phyloP scores from a whole-genome alignment of 1,140 invertebrate species.

The Pseudomyrmex gracilis region DNA sequence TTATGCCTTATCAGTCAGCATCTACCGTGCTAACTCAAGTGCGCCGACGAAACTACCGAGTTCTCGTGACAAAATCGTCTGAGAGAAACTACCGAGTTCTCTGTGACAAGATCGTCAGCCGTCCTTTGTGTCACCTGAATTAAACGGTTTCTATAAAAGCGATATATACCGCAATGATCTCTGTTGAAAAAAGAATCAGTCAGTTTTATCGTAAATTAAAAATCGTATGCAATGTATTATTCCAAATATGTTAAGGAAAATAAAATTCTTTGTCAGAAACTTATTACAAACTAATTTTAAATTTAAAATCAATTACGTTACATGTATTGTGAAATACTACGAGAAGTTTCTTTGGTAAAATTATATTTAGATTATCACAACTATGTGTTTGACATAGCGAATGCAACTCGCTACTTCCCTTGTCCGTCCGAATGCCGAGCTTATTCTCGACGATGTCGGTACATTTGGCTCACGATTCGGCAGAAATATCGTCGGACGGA shows the following conservation, averaged over 20 bases:
- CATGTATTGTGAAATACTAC: too few relatives aligned
- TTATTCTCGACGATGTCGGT: slow-evolving; percentile 65
- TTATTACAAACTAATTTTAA: too few relatives aligned
- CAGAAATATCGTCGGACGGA: slow-evolving; percentile 58
- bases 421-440: slow-evolving; percentile 50
- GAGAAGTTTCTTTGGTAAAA: neutral
- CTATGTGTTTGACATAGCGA: neutral
- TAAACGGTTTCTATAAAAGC: slow-evolving; percentile 1
- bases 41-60: slow-evolving; percentile 42
- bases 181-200: neutral
- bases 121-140: neutral
- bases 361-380: slow-evolving; percentile 1
- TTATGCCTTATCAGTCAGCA: slow-evolving; percentile 72
- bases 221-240: too few relatives aligned
- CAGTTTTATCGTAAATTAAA: neutral
- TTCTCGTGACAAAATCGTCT: slow-evolving; percentile 59
- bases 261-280: too few relatives aligned
- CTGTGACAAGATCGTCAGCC: slow-evolving; percentile 17
- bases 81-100: neutral
- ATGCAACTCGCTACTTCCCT: slow-evolving; percentile 17
- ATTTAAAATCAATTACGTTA: too few relatives aligned
- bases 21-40: slow-evolving; percentile 44
- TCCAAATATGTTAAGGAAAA: too few relatives aligned
- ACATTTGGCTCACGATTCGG: slow-evolving; percentile 63
- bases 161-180: too few relatives aligned